Evolutionary conservation across 2,888 invertebrate species (phyloP), one percentile per base, ranked within the genome.

Genomic region (Physocephala rufipes): DNA sequence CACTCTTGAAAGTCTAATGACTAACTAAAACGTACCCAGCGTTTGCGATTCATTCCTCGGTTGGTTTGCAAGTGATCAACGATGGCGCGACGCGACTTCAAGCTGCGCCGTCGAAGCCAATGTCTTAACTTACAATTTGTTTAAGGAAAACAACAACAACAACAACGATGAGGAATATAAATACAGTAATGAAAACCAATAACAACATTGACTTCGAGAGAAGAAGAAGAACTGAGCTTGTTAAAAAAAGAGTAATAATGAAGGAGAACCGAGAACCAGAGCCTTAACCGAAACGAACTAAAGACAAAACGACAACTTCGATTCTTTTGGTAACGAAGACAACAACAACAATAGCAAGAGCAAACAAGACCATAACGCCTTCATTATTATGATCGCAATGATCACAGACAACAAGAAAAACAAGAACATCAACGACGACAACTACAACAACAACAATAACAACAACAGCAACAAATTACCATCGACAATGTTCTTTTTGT

Each of bases 1-100:
- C 76, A 77, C 80, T 77, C 80, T 81, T 82, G 82, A 81, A 82
- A 79, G 79, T 80, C 82, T 82, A 81, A 80, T 79, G 77, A 75
- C 74, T 77, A 74, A 82, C 80, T 80, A 67, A 80, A 81, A 77
- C 79, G 76, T 74, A 74, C 24, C 53, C 67, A 59, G 19, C 55
- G 45, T n/a, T 75, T 74, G 69, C 71, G 68, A 67, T 43, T 66
- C 69, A 51, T 55, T 66, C 74, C 69, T 67, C 70, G 70, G 70
- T 73, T 65, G 72, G 53, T 72, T 73, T 72, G 72, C 71, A 72
- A 73, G 64, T 65, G 68, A 68, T 71, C 64, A 62, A 62, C 71
- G 26, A 26, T 43, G 26, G 15, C 53, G 13, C n/a, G n/a, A n/a
- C n/a, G n/a, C n/a, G n/a, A n/a, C n/a, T n/a, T n/a, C n/a, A n/a